These are phyloP conservation scores for Psammodynastes pulverulentus DNA, from an alignment of 2,113 vertebrate genomes.

Conservation along the genomic window DNA sequence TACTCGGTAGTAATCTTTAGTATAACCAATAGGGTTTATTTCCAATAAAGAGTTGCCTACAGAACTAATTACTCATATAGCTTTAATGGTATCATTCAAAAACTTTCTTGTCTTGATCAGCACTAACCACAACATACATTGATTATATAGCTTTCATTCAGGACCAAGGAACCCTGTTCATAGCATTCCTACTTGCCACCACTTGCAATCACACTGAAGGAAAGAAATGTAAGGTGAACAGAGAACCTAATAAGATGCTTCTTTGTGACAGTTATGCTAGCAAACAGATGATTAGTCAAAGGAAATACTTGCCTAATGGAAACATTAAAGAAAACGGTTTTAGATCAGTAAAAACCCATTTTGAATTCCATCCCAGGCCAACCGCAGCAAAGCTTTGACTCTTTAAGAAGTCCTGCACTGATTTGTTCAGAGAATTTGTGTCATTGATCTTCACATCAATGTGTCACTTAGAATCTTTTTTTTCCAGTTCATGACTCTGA, in stretches of 20 bases:
- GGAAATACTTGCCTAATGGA: neutral
- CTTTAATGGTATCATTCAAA: neutral
- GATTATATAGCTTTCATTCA: neutral
- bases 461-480: constrained; percentile 49
- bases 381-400: constrained; percentile 48
- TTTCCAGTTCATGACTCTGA: constrained; percentile 44
- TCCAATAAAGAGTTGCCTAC: neutral
- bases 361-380: constrained; percentile 64
- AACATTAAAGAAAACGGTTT: constrained; percentile 24
- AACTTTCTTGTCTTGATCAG: neutral
- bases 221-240: constrained; percentile 30
- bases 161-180: neutral
- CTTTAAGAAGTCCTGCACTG: constrained; percentile 50
- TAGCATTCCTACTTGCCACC: neutral
- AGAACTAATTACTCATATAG: neutral
- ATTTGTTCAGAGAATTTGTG: constrained; percentile 53
- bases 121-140: neutral
- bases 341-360: constrained; percentile 32
- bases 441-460: constrained; percentile 55
- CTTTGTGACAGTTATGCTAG: constrained; percentile 28
- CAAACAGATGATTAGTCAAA: neutral
- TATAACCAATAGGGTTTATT: neutral
- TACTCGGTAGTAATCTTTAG: neutral
- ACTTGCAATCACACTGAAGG: constrained; percentile 21
- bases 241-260: constrained; percentile 23